Evolutionary conservation across 2,888 invertebrate species (phyloP), one percentile per base, ranked within the genome.

Genomic region (Lasioglossum vierecki): DNA sequence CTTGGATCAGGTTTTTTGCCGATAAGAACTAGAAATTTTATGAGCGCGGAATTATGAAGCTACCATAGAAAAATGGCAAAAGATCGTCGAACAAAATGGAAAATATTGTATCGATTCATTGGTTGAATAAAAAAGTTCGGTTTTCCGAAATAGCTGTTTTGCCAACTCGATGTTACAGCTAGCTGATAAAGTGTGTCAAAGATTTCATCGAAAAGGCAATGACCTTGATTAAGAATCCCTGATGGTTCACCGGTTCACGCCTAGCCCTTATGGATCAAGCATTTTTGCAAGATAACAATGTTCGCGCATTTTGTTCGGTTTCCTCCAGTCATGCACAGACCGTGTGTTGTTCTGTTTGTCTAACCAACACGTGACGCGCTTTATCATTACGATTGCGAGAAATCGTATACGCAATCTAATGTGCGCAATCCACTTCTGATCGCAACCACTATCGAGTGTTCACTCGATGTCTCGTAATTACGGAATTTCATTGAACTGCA

Each of bases 401-500:
- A 68, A 68, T 68, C 35, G 39, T 68, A 3, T 22, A 68, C 35
- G 39, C 68, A 39, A 68, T 68, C 39, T 11, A n/a, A n/a, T 70
- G 22, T 22, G 13, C 41, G 70, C 41, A 49, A 57, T 71, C 71
- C 18, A 49, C 2, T 53, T 30, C 49, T 76, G 22, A 75, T 63
- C 22, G 49, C 2, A 22, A 6, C 49, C 6, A 8, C 6, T 22
- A 22, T 49, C 49, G 18, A 49, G 49, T 22, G 49, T 2, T 18
- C 18, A 49, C 18, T 49, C 26, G 13, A 30, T 66, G 11, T 35
- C 22, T 63, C 35, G 18, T 39, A 22, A 76, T 82, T 82, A 4
- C 8, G 30, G 44, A 63, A 81, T 83, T 76, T 66, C 26, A 66
- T n/a, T 26, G 26, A 68, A 53, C 13, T 11, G 18, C 13, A 8